Evolutionary conservation across 2,888 invertebrate genomes (phyloP).

Genomic region (Elysia crispata): DNA sequence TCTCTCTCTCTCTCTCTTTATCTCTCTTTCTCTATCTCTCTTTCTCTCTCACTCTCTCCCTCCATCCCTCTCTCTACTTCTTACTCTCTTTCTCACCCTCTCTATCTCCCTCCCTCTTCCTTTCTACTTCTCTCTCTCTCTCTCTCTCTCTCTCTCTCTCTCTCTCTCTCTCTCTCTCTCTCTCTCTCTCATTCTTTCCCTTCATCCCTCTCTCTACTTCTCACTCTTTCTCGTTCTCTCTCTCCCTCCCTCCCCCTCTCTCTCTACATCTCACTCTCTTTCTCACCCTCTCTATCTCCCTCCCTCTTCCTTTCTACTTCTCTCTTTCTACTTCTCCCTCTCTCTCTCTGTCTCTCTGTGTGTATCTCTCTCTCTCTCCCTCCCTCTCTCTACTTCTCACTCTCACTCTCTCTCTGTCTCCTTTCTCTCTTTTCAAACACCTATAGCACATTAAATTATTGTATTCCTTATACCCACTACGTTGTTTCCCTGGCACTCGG

Average conservation of each 20-base stretch:
- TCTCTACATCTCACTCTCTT: not conserved
- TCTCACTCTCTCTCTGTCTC: conserved; percentile 21
- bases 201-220: too few species aligned
- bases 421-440: conserved; percentile 19
- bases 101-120: conserved; percentile 7
- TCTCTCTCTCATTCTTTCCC: too few species aligned
- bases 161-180: too few species aligned
- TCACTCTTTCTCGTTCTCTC: conserved; percentile 11
- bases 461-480: not conserved
- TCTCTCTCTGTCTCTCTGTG: too few species aligned
- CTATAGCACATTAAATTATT: too few species aligned
- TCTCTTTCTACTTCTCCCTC: conserved; percentile 11
- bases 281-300: not conserved
- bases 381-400: too few species aligned
- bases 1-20: conserved; percentile 28
- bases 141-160: too few species aligned
- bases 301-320: not conserved
- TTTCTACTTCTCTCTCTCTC: not conserved
- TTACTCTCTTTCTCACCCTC: too few species aligned
- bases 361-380: too few species aligned
- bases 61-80: too few species aligned
- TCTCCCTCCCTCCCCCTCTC: not conserved
- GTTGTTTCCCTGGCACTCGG: not conserved
- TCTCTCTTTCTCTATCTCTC: too few species aligned
- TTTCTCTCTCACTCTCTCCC: too few species aligned